These are phyloP conservation scores for Disparrhopalites patrizii DNA, from an alignment of 2,888 invertebrate genomes.

Conservation along the genomic window DNA sequence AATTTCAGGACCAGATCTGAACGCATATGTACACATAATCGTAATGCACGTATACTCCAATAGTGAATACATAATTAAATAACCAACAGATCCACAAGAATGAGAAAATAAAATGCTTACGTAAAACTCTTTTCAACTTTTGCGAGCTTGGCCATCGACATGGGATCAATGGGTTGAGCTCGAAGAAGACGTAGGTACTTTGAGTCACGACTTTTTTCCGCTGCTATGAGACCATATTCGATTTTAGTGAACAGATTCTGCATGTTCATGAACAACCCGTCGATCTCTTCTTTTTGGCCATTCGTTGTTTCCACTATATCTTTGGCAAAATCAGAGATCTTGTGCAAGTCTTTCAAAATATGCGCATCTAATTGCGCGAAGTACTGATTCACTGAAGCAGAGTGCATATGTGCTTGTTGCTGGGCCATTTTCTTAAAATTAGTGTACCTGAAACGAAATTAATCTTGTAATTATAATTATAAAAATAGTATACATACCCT, in stretches of 20 bases:
- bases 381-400: background rate
- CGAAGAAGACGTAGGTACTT: conserved; percentile 7
- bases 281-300: conserved; percentile 24
- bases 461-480: background rate
- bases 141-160: conserved; percentile 1
- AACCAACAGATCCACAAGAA: background rate
- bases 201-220: conserved; percentile 16
- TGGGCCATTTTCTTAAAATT: conserved; percentile 2
- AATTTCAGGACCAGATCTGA: no score
- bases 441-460: background rate
- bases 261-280: conserved; percentile 4
- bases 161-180: conserved; percentile 16
- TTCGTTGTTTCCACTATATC: conserved; percentile 25
- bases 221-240: conserved; percentile 18
- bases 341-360: conserved; percentile 6
- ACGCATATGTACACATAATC: no score
- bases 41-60: no score
- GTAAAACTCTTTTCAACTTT: conserved; percentile 10
- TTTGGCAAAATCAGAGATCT: conserved; percentile 17
- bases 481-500: no score
- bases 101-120: conserved; percentile 6
- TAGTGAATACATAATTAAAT: background rate
- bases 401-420: background rate
- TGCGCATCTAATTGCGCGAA: conserved; percentile 1
- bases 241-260: conserved; percentile 21